Evolutionary conservation across 1,140 invertebrate species (phyloP).

Genomic region (Drosophila subpulchrella): DNA sequence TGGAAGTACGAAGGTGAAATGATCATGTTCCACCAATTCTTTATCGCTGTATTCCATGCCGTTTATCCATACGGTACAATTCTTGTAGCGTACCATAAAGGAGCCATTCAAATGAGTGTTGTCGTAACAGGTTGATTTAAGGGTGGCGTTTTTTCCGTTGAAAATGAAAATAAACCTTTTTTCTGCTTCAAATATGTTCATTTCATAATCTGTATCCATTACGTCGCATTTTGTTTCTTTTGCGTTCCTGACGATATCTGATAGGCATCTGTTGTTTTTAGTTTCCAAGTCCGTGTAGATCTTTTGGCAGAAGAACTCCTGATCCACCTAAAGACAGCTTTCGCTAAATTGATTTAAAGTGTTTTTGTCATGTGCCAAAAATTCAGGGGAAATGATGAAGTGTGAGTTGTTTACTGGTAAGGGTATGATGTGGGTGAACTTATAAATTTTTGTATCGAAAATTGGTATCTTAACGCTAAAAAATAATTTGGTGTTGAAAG

Average conservation of each 20-base stretch:
- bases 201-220: not conserved
- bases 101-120: constrained; percentile 3
- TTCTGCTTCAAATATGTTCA: not conserved
- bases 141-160: constrained; percentile 1
- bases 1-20: constrained; percentile 15
- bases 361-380: constrained; percentile 2
- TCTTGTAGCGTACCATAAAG: constrained; percentile 1
- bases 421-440: constrained; percentile 5
- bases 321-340: constrained; percentile 6
- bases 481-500: constrained; percentile 16
- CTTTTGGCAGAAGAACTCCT: constrained; percentile 13
- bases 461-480: constrained; percentile 22
- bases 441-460: constrained; percentile 9
- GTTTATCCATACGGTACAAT: constrained; percentile 14
- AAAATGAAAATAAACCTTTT: constrained; percentile 17
- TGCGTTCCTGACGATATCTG: constrained; percentile 5
- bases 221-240: constrained; percentile 4
- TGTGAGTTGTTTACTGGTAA: not conserved
- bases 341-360: constrained; percentile 7
- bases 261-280: constrained; percentile 8
- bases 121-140: constrained; percentile 4
- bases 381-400: constrained; percentile 10
- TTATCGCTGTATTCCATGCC: constrained; percentile 3
- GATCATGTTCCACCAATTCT: not conserved
- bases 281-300: not conserved